Percentiles rank a stretch among this genome's conserved stretches.
Evolutionary conservation across 1,140 invertebrate genomes (phyloP).

Genomic region (Ptiloglossa arizonensis): DNA sequence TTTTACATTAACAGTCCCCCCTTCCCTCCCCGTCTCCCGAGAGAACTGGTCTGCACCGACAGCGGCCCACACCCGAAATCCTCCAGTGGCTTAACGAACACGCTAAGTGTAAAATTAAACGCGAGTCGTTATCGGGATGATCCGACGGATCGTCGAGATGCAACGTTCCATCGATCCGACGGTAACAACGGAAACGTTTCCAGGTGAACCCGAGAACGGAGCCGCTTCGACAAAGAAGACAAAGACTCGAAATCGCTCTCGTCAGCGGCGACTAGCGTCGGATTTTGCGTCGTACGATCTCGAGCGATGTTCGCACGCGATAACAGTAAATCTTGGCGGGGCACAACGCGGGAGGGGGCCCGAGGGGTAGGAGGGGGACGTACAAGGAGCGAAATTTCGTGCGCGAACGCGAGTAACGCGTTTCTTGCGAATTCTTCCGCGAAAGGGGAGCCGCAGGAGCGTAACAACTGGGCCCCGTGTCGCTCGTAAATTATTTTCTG

Average conservation of each 20-base stretch:
- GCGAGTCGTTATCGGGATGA: too few species aligned
- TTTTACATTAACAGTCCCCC: too few species aligned
- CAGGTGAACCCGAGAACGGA: too few species aligned
- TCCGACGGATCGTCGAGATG: too few species aligned
- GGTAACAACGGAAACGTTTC: too few species aligned
- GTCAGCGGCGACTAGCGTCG: neutral
- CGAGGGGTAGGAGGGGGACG: neutral
- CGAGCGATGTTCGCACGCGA: slow-evolving; percentile 30
- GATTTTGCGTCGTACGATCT: neutral
- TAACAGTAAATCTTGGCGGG: slow-evolving; percentile 29
- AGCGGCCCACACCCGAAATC: too few species aligned
- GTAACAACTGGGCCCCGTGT: slow-evolving; percentile 36
- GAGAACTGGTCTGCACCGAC: too few species aligned
- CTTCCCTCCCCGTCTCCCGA: too few species aligned
- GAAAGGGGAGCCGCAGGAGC: slow-evolving; percentile 35
- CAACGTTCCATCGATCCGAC: too few species aligned
- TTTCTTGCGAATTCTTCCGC: slow-evolving; percentile 50
- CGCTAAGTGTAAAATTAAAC: too few species aligned
- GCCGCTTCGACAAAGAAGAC: neutral
- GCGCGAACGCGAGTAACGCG: slow-evolving; percentile 1
- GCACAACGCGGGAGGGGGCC: neutral
- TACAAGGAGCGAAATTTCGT: slow-evolving; percentile 6
- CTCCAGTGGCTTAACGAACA: too few species aligned
- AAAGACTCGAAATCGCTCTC: neutral
- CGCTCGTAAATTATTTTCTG: slow-evolving; percentile 63